These are phyloP conservation scores for Germaria angustata DNA, from an alignment of 2,888 invertebrate species.

Conservation along the genomic window DNA sequence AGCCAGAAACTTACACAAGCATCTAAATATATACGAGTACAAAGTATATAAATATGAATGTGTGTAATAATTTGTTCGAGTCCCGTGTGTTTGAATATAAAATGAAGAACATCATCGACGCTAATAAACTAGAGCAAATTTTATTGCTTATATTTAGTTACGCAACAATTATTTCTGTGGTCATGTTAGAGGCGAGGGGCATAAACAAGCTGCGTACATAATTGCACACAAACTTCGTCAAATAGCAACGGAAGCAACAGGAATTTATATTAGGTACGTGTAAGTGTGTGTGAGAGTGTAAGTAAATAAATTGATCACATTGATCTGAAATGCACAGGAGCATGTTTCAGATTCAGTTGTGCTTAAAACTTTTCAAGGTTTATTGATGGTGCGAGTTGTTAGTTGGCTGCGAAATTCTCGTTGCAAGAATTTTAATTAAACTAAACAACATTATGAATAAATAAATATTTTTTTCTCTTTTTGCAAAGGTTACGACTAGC, in stretches of 20 bases:
- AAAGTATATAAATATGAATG: not conserved
- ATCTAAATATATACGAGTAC: too few relatives aligned
- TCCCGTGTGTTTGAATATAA: not conserved
- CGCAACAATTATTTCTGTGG: conserved; percentile 47
- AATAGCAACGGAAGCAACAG: conserved; percentile 1
- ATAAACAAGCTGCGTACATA: not conserved
- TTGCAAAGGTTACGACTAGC: not conserved
- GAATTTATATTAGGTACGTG: not conserved
- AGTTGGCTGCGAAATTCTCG: conserved; percentile 1
- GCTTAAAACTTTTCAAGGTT: conserved; percentile 3
- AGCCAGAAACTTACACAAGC: too few relatives aligned
- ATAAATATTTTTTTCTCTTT: not conserved
- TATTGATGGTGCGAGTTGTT: not conserved
- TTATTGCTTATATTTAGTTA: conserved; percentile 55
- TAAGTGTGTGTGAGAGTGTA: not conserved
- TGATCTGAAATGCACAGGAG: not conserved
- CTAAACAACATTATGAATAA: conserved; percentile 8
- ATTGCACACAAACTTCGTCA: not conserved
- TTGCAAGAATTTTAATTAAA: conserved; percentile 47
- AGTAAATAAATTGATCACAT: conserved; percentile 45
- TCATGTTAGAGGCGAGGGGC: conserved; percentile 13
- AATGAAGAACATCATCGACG: conserved; percentile 32
- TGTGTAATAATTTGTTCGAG: not conserved
- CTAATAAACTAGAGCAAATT: conserved; percentile 57
- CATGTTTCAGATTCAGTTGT: conserved; percentile 5